Base-by-base conservation (phyloP, 2,797 vertebrate species). In the Alauda arvensis region DNA sequence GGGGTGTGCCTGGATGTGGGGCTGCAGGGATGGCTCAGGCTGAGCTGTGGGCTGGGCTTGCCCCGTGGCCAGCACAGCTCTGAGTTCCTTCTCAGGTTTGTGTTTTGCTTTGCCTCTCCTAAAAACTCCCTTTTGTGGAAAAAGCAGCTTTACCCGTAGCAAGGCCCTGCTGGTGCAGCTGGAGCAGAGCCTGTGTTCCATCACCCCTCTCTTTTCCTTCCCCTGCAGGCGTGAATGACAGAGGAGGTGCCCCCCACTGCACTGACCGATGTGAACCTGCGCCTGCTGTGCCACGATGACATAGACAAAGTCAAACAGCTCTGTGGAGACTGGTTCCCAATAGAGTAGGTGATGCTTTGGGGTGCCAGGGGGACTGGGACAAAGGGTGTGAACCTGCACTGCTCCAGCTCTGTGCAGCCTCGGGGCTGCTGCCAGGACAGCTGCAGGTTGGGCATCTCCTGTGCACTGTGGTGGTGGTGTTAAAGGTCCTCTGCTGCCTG, bases 261-360 rank as follows among this genome's bases (percentile, higher is more conserved):
- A 93, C 98, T 99, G 95, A 98, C 98, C 65, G 98, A 99, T 98
- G 98, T 99, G 96, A 98, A 98, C 96, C 98, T 99, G 96, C 99
- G 99, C 93, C 98, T 99, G 88, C 98, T 99, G 85, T 99, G 99
- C 97, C 99, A 99, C 93, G 98, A 99, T 99, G 99, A 99, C 99
- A 99, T 99, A 99, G 98, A 99, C 91, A 98, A 97, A 0, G 98
- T 99, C 95, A 99, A 99, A 91, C 97, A 99, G 93, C 98, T 99
- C 92, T 99, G 99, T 53, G 97, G 98, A 5, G 99, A 99, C 96
- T 99, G 99, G 99, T 99, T 99, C 96, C 99, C 99, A 91, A 99
- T 99, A 12, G 99, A 99, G 99, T 99, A 97, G 85, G 99, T 97
- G 21, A 10, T 2, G 9, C 1, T 26, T 2, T 20, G 43, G 82